These are phyloP conservation scores for Urechis unicinctus DNA, from an alignment of 2,888 invertebrate species.

Conservation along the genomic window DNA sequence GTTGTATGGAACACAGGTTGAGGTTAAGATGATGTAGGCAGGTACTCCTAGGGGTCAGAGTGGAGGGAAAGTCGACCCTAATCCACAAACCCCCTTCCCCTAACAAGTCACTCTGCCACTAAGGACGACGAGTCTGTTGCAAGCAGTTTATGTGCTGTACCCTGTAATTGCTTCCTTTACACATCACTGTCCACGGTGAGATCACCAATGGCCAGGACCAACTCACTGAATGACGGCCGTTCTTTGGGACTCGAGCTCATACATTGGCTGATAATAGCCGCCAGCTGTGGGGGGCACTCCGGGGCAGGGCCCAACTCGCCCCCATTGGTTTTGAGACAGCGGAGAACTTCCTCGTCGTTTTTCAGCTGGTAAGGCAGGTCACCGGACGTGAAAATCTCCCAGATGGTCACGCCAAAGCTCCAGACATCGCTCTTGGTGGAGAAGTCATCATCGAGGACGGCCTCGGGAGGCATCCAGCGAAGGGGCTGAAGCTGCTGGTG, in stretches of 20 bases:
- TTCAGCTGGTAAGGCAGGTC: slow-evolving; percentile 70
- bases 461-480: slow-evolving; percentile 83
- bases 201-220: slow-evolving; percentile 40
- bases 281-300: slow-evolving; percentile 38
- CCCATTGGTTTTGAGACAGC: slow-evolving; percentile 14
- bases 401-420: slow-evolving; percentile 79
- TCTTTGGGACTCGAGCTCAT: slow-evolving; percentile 44
- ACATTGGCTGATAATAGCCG: slow-evolving; percentile 40
- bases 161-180: no score
- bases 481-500: slow-evolving; percentile 60
- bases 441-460: slow-evolving; percentile 81
- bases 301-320: slow-evolving; percentile 28
- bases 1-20: no score
- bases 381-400: slow-evolving; percentile 81
- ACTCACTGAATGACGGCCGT: slow-evolving; percentile 49
- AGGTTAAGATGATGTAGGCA: no score
- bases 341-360: slow-evolving; percentile 66
- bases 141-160: no score
- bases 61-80: no score
- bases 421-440: slow-evolving; percentile 91
- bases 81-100: no score
- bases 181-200: slow-evolving; percentile 30
- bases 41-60: no score
- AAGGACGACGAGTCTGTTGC: no score
- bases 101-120: no score